These are phyloP conservation scores for Xestia c-nigrum DNA, from an alignment of 2,888 invertebrate species.

Conservation along the genomic window DNA sequence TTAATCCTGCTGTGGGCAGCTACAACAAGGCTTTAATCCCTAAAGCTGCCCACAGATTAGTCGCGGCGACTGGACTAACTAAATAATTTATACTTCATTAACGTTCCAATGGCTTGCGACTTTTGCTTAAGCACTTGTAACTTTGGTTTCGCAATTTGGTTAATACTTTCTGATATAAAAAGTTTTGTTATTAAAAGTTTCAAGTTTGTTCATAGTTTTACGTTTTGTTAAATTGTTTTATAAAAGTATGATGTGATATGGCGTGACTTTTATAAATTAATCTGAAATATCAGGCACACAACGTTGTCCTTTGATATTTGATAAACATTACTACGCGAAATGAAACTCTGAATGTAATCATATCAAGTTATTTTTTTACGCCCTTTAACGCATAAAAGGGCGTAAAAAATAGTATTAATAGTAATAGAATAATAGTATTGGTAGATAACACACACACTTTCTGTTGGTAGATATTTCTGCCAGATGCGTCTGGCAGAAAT, in stretches of 20 bases:
- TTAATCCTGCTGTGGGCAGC: constrained; percentile 23
- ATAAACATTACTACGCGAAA: not conserved
- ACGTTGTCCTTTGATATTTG: not conserved
- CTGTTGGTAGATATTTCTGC: too few species aligned
- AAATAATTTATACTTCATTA: constrained; percentile 57
- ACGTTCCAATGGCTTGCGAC: constrained; percentile 41
- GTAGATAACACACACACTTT: too few species aligned
- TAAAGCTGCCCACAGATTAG: constrained; percentile 48
- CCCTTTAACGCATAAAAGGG: too few species aligned
- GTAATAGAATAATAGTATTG: too few species aligned
- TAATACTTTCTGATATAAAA: not conserved
- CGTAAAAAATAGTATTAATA: too few species aligned
- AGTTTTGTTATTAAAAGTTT: not conserved
- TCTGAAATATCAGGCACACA: not conserved
- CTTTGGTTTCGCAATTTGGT: not conserved
- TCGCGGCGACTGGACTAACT: constrained; percentile 38
- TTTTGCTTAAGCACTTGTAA: constrained; percentile 16
- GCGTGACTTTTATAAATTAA: not conserved
- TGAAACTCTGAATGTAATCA: too few species aligned
- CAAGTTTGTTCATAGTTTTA: not conserved
- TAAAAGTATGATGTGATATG: not conserved
- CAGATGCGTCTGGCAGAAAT: too few species aligned
- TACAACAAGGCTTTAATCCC: constrained; percentile 43
- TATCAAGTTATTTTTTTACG: too few species aligned
- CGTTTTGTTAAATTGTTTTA: not conserved